A percentile compares a stretch with the other conserved stretches of the same genome.
These are phyloP conservation scores for Tuta absoluta DNA, from an alignment of 2,888 invertebrate genomes.

Conservation along the genomic window DNA sequence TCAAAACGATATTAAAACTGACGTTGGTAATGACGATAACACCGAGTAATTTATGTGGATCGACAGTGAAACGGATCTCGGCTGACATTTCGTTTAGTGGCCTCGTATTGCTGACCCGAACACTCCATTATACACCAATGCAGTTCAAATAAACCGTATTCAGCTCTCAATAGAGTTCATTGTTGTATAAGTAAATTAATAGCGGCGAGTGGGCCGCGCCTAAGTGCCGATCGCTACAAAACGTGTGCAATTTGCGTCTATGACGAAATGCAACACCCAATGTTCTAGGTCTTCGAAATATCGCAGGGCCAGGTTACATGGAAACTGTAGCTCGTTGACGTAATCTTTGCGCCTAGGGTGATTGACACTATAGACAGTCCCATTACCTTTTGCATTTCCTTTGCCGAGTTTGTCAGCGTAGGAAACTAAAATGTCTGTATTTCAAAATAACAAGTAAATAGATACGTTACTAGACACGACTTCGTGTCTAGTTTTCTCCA, in stretches of 20 bases:
- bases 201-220: conserved; percentile 45
- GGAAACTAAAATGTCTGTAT: neutral
- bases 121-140: conserved; percentile 38
- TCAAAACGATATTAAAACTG: conserved; percentile 9
- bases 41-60: conserved; percentile 32
- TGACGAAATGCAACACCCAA: conserved; percentile 51
- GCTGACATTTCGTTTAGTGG: conserved; percentile 70
- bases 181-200: conserved; percentile 32
- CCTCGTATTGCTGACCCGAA: conserved; percentile 67
- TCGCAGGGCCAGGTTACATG: neutral
- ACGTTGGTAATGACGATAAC: conserved; percentile 12
- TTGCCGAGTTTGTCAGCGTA: neutral
- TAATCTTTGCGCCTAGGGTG: neutral
- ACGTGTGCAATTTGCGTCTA: conserved; percentile 60
- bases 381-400: neutral
- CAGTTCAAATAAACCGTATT: conserved; percentile 43
- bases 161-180: conserved; percentile 37
- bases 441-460: neutral
- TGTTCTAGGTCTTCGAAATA: conserved; percentile 17
- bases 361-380: neutral
- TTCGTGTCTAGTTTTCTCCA: conserved; percentile 5
- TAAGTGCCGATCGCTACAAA: conserved; percentile 49
- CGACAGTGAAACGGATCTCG: conserved; percentile 65
- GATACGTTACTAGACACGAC: neutral
- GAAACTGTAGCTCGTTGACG: neutral